Percentiles rank a stretch among this genome's conserved stretches.
Evolutionary conservation across 2,113 vertebrate genomes (phyloP).

Genomic region (Otocyon megalotis): DNA sequence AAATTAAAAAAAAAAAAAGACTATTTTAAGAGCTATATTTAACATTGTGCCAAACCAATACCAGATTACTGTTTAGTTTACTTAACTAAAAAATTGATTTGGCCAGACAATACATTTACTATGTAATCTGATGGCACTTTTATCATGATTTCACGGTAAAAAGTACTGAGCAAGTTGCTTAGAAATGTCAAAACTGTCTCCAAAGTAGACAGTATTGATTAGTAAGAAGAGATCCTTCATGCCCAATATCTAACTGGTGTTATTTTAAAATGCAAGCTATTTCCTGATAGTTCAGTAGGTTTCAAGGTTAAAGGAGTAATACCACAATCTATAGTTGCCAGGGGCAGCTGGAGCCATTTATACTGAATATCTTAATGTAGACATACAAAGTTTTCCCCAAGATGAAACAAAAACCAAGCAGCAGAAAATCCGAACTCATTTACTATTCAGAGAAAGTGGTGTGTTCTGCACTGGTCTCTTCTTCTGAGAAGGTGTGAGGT

Average conservation of each 20-base stretch:
- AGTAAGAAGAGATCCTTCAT: not conserved
- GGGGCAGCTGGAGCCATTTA: not conserved
- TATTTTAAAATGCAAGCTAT: not conserved
- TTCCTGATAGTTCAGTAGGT: not conserved
- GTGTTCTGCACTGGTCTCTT: slow-evolving; percentile 57
- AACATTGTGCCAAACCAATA: not conserved
- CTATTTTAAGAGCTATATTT: not conserved
- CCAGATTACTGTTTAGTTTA: not conserved
- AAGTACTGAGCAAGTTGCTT: not conserved
- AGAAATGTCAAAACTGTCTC: slow-evolving; percentile 24
- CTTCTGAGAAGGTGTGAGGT: slow-evolving; percentile 70
- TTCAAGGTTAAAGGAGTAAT: slow-evolving; percentile 34
- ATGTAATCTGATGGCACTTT: not conserved
- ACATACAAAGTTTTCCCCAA: not conserved
- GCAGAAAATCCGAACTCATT: slow-evolving; percentile 23
- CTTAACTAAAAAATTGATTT: slow-evolving; percentile 49
- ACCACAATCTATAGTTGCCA: not conserved
- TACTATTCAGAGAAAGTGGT: slow-evolving; percentile 69
- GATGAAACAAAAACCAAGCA: slow-evolving; percentile 45
- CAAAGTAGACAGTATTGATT: slow-evolving; percentile 42
- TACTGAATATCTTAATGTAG: not conserved
- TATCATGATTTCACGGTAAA: not conserved
- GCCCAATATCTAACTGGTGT: not conserved
- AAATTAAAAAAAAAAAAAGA: not conserved
- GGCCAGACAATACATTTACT: slow-evolving; percentile 12